Base-by-base conservation (phyloP, 2,113 vertebrate species). In the Pitta sordida region DNA sequence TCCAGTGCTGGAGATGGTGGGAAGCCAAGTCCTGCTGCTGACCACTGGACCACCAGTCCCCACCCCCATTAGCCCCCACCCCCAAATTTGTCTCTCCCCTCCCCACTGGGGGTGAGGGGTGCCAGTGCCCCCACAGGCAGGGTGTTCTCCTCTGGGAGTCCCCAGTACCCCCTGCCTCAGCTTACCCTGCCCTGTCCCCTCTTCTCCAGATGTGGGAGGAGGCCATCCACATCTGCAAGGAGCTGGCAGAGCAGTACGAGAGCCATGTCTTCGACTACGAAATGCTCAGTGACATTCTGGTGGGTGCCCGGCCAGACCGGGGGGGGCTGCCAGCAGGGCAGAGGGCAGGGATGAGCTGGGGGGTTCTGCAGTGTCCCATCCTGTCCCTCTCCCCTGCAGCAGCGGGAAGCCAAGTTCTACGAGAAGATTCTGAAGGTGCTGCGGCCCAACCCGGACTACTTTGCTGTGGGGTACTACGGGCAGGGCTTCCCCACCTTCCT, bases 391-490 rank as follows among this genome's bases (percentile, higher is more conserved):
- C 3, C 15, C 36, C 39, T 56, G 52, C 88, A 97, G 97, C 94
- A 95, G 71, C 87, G 71, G 10, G 70, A 97, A 44, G 97, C 97
- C 16, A 87, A 52, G 30, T 97, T 97, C 96, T 97, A 97, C 0
- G 91, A 97, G 91, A 97, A 97, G 81, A 97, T 97, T 90, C 88
- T 97, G 91, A 96, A 96, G 79, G 95, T 97, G 67, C 77, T 97
- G 81, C 73, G 97, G n/a, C 97, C 96, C 83, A 97, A 53, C 73
- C 96, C 96, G 0, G 97, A 97, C 10, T 97, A 97, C 26, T 97
- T 97, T 2, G 97, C 97, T 0, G 96, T 97, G 49, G 97, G 97
- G 16, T 97, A 97, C 78, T 97, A 97, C 0, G 96, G 97, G 44
- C 97, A 96, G 44, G 94, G 94, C 60, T 97, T 97, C 96, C 97